These are phyloP conservation scores for Laticauda colubrina DNA, from an alignment of 2,113 vertebrate species.

Conservation along the genomic window DNA sequence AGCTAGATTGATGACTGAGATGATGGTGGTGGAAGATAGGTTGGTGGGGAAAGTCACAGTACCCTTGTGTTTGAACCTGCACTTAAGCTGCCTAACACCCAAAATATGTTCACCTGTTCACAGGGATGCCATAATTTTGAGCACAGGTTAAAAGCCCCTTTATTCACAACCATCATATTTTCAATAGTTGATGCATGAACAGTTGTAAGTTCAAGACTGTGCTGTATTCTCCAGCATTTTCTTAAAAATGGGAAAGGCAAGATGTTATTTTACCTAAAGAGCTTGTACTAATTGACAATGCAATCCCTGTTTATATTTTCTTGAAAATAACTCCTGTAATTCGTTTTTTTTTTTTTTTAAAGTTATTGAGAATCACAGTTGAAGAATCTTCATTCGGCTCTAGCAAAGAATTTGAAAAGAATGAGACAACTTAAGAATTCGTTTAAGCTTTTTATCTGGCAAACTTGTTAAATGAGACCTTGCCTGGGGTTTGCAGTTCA, in stretches of 20 bases:
- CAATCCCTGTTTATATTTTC: neutral
- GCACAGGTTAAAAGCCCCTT: no score
- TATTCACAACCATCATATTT: no score
- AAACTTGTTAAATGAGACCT: neutral
- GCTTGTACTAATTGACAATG: neutral
- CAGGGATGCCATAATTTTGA: no score
- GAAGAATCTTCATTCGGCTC: neutral
- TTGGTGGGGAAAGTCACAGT: no score
- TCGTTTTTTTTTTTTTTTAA: neutral
- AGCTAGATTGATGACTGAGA: no score
- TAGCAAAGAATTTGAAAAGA: neutral
- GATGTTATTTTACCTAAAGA: neutral
- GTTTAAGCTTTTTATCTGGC: neutral
- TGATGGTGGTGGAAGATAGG: no score
- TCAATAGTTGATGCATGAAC: no score
- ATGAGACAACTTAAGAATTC: neutral
- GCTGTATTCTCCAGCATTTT: neutral
- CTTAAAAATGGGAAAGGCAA: neutral
- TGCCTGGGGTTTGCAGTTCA: neutral
- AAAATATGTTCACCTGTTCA: no score
- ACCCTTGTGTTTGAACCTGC: no score
- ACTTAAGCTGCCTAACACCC: no score
- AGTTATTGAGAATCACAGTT: neutral
- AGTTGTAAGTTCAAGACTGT: neutral
- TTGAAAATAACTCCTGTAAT: neutral